These are phyloP conservation scores for Astropecten irregularis DNA, from an alignment of 53 echinoderm and acorn worm species.

Conservation along the genomic window DNA sequence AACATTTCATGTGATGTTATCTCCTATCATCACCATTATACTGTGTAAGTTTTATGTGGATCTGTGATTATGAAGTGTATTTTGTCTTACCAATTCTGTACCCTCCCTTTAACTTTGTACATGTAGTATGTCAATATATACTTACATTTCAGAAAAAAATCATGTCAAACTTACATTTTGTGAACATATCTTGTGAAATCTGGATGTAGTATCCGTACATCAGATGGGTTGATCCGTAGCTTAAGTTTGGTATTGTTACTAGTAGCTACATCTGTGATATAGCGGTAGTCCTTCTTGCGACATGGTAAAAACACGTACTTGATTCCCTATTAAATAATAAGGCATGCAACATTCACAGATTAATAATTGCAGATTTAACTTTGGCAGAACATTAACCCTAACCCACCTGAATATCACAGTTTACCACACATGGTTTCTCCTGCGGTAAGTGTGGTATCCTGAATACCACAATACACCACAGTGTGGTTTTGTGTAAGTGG, in stretches of 20 bases:
- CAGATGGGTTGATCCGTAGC: slow-evolving; percentile 49
- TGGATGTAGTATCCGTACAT: slow-evolving; percentile 88
- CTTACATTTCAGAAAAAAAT: background rate
- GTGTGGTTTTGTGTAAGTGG: too few species aligned
- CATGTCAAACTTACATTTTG: slow-evolving; percentile 76
- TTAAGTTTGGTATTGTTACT: slow-evolving; percentile 61
- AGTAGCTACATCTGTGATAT: slow-evolving; percentile 64
- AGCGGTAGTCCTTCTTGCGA: slow-evolving; percentile 84
- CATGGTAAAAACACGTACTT: slow-evolving; percentile 85
- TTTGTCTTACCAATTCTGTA: too few species aligned
- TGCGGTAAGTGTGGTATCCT: too few species aligned
- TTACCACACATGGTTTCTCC: too few species aligned
- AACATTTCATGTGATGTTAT: too few species aligned
- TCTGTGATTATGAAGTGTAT: too few species aligned
- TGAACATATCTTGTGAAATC: slow-evolving; percentile 90
- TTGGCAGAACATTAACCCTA: background rate
- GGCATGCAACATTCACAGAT: background rate
- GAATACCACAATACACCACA: too few species aligned
- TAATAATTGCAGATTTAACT: background rate
- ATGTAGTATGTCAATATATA: too few species aligned
- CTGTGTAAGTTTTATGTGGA: too few species aligned
- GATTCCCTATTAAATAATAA: slow-evolving; percentile 66
- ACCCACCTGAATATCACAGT: too few species aligned
- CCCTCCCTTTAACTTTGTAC: too few species aligned
- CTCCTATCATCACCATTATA: too few species aligned